Evolutionary conservation across 1,140 invertebrate species (phyloP).

Genomic region (Neodiprion virginianus): DNA sequence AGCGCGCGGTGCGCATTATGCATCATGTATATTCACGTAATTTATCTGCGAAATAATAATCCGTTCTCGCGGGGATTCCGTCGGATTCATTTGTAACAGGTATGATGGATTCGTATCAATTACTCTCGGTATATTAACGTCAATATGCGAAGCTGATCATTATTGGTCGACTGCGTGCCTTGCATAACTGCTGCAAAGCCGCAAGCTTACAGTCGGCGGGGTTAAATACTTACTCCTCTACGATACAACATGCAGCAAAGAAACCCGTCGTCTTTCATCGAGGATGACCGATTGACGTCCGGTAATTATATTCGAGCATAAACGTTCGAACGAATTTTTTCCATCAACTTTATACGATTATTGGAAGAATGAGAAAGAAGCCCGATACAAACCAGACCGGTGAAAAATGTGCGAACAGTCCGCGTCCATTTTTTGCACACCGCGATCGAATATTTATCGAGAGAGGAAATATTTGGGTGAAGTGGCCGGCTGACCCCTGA

Average conservation of each 20-base stretch:
- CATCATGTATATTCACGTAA: neutral
- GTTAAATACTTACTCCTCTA: too few relatives aligned
- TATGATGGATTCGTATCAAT: conserved; percentile 33
- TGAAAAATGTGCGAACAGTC: neutral
- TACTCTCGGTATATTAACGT: conserved; percentile 29
- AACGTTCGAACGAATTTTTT: too few relatives aligned
- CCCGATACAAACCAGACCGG: neutral
- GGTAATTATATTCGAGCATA: too few relatives aligned
- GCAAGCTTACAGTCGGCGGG: neutral
- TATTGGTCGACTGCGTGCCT: conserved; percentile 28
- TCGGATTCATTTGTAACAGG: conserved; percentile 6
- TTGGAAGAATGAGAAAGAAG: too few relatives aligned
- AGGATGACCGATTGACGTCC: too few relatives aligned
- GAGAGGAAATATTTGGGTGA: neutral
- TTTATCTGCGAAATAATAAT: too few relatives aligned
- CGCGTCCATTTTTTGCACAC: neutral
- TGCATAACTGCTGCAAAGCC: conserved; percentile 20
- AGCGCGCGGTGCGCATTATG: too few relatives aligned
- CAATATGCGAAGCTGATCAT: conserved; percentile 21
- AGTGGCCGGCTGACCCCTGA: neutral
- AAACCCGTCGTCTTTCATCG: too few relatives aligned
- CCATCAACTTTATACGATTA: too few relatives aligned
- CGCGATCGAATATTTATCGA: conserved; percentile 2
- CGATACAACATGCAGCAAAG: too few relatives aligned
- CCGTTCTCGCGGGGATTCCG: conserved; percentile 4